A percentile compares a stretch with the other conserved stretches of the same genome.
Conservation (phyloP, 1,140 invertebrate species). For the Pseudomyrmex dendroicus region DNA sequence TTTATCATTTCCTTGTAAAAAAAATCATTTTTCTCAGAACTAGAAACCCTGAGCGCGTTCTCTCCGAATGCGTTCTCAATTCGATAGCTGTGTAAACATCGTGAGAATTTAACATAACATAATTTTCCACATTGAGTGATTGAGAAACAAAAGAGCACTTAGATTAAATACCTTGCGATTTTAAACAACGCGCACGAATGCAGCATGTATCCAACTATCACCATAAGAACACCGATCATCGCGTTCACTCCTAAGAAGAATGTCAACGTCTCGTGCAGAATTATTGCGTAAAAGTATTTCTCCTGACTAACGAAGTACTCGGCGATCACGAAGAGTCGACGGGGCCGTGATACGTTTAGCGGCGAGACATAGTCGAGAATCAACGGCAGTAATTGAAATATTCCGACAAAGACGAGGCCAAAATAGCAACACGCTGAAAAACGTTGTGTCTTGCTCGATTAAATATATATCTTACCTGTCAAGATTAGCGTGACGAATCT, state of each 20-base stretch:
- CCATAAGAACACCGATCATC: neutral
- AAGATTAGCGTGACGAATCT: neutral
- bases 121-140: neutral
- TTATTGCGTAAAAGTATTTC: slow-evolving; percentile 27
- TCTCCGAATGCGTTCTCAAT: neutral
- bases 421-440: neutral
- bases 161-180: slow-evolving; percentile 19
- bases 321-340: neutral
- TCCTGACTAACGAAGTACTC: slow-evolving; percentile 40
- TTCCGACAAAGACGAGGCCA: neutral
- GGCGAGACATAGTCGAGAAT: slow-evolving; percentile 32
- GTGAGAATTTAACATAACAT: neutral
- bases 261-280: slow-evolving; percentile 18
- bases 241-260: neutral
- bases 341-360: slow-evolving; percentile 20
- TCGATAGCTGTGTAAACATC: slow-evolving; percentile 15
- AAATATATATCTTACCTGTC: slow-evolving; percentile 13
- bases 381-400: neutral
- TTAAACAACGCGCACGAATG: slow-evolving; percentile 32
- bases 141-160: neutral
- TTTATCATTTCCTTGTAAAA: neutral
- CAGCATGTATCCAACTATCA: neutral
- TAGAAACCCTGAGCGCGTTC: neutral
- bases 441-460: slow-evolving; percentile 11
- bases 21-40: neutral